phyloP scores from a whole-genome alignment of 2,113 vertebrate species.

The Charadrius vociferus region DNA sequence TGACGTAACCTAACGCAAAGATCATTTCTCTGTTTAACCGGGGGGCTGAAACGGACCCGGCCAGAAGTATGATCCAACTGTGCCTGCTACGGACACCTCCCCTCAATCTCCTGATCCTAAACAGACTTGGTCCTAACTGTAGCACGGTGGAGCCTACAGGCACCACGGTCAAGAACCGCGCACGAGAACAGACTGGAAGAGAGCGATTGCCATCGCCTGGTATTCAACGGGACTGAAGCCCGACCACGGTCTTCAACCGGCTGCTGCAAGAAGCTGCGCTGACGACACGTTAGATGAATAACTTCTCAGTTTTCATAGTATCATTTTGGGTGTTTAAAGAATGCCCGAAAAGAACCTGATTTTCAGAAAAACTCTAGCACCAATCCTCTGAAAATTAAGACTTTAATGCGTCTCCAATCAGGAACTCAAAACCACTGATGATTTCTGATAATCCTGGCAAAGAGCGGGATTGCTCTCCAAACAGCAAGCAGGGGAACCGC shows the following conservation, averaged over 20 bases:
- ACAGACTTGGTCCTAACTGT: fast-evolving
- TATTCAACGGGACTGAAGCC: neutral
- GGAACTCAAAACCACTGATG: neutral
- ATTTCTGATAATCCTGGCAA: neutral
- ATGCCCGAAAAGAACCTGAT: neutral
- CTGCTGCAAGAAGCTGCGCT: neutral
- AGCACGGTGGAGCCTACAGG: neutral
- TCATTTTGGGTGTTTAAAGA: neutral
- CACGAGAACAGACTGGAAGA: neutral
- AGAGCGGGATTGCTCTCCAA: neutral
- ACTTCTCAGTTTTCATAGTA: neutral
- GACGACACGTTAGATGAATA: fast-evolving
- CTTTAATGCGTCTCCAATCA: neutral
- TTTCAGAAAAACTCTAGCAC: conserved; percentile 18
- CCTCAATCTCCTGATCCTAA: neutral
- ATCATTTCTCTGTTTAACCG: fast-evolving
- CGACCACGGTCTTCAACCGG: neutral
- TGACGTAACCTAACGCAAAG: fast-evolving
- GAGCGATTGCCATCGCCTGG: neutral
- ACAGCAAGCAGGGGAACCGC: neutral
- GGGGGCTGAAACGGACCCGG: fast-evolving
- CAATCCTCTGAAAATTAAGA: conserved; percentile 31
- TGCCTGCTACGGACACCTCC: fast-evolving
- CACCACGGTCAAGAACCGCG: neutral
- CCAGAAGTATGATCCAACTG: too few species aligned